Percentiles rank a stretch among this genome's conserved stretches.
These are phyloP conservation scores for Magallana nippona DNA, from an alignment of 2,888 invertebrate genomes.

Conservation along the genomic window DNA sequence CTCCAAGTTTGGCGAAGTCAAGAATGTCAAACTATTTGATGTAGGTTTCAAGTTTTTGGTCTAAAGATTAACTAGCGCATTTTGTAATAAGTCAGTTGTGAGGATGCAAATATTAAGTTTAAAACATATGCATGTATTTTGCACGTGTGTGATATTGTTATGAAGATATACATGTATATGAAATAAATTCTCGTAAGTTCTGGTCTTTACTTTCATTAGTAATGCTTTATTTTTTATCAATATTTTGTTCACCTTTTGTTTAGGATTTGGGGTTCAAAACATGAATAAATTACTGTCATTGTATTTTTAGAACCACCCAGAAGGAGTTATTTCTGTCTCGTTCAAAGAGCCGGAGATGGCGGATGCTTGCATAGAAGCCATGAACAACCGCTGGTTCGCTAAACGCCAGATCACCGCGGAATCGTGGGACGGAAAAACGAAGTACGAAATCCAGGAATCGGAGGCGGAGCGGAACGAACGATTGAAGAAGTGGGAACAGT, in stretches of 20 bases:
- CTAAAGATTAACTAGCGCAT: background rate
- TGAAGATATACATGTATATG: too few species aligned
- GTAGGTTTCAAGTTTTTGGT: constrained; percentile 82
- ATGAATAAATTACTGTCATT: constrained; percentile 30
- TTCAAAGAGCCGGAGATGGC: constrained; percentile 95
- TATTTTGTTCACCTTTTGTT: too few species aligned
- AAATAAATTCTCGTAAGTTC: too few species aligned
- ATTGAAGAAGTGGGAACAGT: constrained; percentile 89
- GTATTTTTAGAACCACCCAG: constrained; percentile 88
- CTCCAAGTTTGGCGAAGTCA: constrained; percentile 93
- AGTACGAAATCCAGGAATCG: constrained; percentile 93
- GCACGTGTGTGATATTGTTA: too few species aligned
- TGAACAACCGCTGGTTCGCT: constrained; percentile 95
- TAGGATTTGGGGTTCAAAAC: too few species aligned
- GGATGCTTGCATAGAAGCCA: constrained; percentile 91
- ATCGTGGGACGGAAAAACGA: constrained; percentile 97
- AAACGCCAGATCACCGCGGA: constrained; percentile 91
- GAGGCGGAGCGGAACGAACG: constrained; percentile 91
- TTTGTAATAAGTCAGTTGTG: too few species aligned
- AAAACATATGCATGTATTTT: too few species aligned
- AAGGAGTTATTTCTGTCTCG: constrained; percentile 94
- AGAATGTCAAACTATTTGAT: constrained; percentile 94
- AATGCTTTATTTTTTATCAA: too few species aligned
- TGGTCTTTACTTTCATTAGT: too few species aligned
- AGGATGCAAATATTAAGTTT: too few species aligned